phyloP scores from a whole-genome alignment of 2,797 vertebrate genomes.

The Champsocephalus gunnari region DNA sequence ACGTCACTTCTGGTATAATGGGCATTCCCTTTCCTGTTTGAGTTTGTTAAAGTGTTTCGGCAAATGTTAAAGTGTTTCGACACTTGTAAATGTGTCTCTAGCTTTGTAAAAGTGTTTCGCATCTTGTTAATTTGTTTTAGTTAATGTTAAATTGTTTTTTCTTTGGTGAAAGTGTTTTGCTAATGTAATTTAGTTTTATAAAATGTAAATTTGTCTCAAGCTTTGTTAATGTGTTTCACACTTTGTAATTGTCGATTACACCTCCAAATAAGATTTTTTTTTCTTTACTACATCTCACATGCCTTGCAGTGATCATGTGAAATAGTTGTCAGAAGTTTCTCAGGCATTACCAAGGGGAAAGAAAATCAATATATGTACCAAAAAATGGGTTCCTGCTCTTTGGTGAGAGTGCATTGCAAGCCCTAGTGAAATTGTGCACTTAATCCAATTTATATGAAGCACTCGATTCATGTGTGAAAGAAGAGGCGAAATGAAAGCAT shows the following conservation, averaged over 20 bases:
- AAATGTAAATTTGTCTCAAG: too few relatives aligned
- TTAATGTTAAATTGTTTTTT: too few relatives aligned
- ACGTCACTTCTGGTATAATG: too few relatives aligned
- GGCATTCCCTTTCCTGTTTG: too few relatives aligned
- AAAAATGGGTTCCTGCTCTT: constrained; percentile 46
- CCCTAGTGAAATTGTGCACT: constrained; percentile 72
- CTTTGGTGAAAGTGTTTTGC: too few relatives aligned
- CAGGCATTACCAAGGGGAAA: constrained; percentile 27
- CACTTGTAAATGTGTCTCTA: too few relatives aligned
- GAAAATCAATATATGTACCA: constrained; percentile 40
- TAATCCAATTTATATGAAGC: constrained; percentile 74
- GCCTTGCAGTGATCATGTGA: constrained; percentile 25
- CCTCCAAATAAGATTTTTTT: constrained; percentile 9
- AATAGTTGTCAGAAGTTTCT: constrained; percentile 47
- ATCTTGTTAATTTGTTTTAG: too few relatives aligned
- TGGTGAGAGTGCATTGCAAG: constrained; percentile 46
- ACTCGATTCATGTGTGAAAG: constrained; percentile 72
- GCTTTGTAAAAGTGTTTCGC: too few relatives aligned
- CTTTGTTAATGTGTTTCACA: too few relatives aligned
- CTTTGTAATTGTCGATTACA: background rate
- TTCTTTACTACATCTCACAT: constrained; percentile 38
- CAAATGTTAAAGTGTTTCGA: too few relatives aligned
- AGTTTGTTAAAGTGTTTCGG: too few relatives aligned
- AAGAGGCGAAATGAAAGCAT: constrained; percentile 60
- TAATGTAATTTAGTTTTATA: too few relatives aligned